Conservation (phyloP, 1,140 invertebrate species). For the Coenobita brevimanus region DNA sequence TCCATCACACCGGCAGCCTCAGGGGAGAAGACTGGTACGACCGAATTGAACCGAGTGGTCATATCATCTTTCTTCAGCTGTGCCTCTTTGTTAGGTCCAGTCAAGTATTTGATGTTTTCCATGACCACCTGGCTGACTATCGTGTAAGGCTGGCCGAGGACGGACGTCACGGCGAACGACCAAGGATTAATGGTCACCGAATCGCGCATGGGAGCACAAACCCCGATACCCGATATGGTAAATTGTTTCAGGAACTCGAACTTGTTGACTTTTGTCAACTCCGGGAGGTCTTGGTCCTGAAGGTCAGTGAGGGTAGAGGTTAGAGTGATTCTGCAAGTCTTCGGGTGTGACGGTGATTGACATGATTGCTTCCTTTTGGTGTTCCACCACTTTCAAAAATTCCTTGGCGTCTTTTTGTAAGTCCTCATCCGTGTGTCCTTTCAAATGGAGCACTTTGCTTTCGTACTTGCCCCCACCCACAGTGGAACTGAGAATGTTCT, state of each 20-base stretch:
- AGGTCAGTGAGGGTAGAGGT: constrained; percentile 48
- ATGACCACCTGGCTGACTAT: constrained; percentile 50
- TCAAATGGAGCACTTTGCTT: constrained; percentile 36
- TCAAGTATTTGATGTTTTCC: neutral
- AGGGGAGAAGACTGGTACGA: constrained; percentile 51
- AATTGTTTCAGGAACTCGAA: constrained; percentile 54
- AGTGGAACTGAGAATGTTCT: constrained; percentile 51
- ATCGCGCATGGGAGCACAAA: constrained; percentile 48
- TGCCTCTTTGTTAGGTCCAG: constrained; percentile 35
- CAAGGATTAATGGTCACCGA: constrained; percentile 49
- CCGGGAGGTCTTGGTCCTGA: constrained; percentile 39
- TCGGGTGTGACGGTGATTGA: constrained; percentile 21
- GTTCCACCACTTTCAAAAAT: constrained; percentile 24
- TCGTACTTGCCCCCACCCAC: constrained; percentile 40
- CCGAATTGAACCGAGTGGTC: constrained; percentile 53
- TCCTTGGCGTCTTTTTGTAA: constrained; percentile 21
- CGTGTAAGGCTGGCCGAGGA: constrained; percentile 43
- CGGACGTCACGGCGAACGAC: constrained; percentile 43
- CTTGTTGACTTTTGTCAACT: constrained; percentile 39
- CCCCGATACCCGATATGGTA: constrained; percentile 57
- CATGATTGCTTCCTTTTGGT: neutral
- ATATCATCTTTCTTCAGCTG: constrained; percentile 34
- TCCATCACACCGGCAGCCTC: constrained; percentile 21
- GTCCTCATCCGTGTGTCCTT: constrained; percentile 48
- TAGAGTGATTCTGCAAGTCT: constrained; percentile 48